A percentile compares a stretch with the other conserved stretches of the same genome.
Evolutionary conservation across 2,888 invertebrate genomes (phyloP).

Genomic region (Autographa gamma): DNA sequence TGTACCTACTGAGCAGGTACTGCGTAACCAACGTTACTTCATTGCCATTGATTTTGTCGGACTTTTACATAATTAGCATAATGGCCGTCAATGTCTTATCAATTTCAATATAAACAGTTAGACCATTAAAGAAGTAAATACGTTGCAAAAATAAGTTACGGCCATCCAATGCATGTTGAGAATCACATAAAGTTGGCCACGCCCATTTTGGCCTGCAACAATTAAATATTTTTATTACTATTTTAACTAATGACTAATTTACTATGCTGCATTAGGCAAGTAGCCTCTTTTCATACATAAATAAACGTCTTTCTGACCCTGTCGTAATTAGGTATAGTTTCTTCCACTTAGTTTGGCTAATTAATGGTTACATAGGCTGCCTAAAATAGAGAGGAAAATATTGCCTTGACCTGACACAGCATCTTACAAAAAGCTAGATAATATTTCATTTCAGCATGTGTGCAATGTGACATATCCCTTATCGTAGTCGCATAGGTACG

Average conservation of each 20-base stretch:
- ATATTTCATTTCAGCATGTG: neutral
- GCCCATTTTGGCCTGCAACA: neutral
- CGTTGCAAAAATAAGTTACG: neutral
- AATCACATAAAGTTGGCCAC: neutral
- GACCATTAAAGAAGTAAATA: neutral
- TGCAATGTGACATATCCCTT: no score
- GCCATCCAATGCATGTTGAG: neutral
- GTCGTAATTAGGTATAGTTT: no score
- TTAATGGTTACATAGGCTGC: no score
- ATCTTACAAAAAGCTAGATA: neutral
- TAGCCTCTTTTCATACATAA: neutral
- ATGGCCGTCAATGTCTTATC: neutral
- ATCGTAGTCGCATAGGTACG: no score
- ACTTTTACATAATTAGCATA: neutral
- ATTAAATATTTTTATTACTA: neutral
- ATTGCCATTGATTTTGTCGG: constrained; percentile 1
- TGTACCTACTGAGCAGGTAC: neutral
- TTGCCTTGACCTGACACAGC: neutral
- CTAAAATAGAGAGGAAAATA: neutral
- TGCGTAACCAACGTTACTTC: neutral
- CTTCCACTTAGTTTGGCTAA: no score
- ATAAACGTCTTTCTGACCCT: no score
- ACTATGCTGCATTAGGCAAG: no score
- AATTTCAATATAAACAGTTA: neutral
- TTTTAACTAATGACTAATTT: no score